phyloP scores from a whole-genome alignment of 2,888 invertebrate genomes.

The Cheilosia vulpina region DNA sequence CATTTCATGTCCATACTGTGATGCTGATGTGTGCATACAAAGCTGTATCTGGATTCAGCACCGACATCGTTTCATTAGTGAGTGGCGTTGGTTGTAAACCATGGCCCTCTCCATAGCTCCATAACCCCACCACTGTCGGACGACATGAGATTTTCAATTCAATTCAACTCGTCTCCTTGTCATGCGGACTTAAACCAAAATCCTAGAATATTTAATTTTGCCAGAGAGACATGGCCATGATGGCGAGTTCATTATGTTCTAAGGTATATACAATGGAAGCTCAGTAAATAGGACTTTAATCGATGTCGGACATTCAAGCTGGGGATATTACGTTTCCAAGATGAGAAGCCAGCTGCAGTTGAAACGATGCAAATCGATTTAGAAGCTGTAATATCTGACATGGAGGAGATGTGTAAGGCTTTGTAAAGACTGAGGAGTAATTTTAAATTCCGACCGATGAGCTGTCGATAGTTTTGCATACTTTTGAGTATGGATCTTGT shows the following conservation, averaged over 20 bases:
- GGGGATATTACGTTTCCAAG: too few species aligned
- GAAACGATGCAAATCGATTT: too few species aligned
- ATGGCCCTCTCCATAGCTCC: background rate
- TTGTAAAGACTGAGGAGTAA: too few species aligned
- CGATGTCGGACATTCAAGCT: too few species aligned
- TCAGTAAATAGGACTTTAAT: too few species aligned
- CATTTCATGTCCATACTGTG: slow-evolving; percentile 45
- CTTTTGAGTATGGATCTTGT: too few species aligned
- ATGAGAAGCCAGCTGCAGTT: too few species aligned
- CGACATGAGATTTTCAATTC: slow-evolving; percentile 34
- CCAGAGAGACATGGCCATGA: background rate
- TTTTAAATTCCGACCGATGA: too few species aligned
- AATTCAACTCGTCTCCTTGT: slow-evolving; percentile 29
- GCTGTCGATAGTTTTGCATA: too few species aligned
- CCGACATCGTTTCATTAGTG: slow-evolving; percentile 34
- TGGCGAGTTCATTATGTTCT: background rate
- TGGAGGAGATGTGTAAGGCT: too few species aligned
- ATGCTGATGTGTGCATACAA: slow-evolving; percentile 54
- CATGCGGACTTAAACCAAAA: slow-evolving; percentile 21
- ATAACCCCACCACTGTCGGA: background rate
- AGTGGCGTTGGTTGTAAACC: slow-evolving; percentile 39
- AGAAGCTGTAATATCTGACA: too few species aligned
- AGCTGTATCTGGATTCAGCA: slow-evolving; percentile 2
- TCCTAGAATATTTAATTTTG: slow-evolving; percentile 43
- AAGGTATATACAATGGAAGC: background rate